These are phyloP conservation scores for Micromesistius poutassou DNA, from an alignment of 2,797 vertebrate species.

Conservation along the genomic window DNA sequence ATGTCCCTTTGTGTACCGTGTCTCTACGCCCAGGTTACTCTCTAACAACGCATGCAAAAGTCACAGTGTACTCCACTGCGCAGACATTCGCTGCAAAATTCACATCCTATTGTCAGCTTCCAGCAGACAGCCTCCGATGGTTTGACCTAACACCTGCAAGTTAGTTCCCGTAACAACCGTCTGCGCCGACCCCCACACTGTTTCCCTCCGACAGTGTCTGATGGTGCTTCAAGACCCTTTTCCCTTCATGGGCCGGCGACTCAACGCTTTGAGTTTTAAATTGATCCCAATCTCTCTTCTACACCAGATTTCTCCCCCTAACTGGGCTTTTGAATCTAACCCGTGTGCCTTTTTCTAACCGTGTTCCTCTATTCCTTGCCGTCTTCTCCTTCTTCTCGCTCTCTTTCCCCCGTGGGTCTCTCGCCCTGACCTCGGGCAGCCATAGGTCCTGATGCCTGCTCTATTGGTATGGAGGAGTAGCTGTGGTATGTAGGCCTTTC, in stretches of 20 bases:
- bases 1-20: not conserved
- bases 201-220: not conserved
- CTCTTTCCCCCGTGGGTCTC: slow-evolving; percentile 32
- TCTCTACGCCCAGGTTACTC: not conserved
- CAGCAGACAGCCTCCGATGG: not conserved
- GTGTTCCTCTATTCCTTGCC: slow-evolving; percentile 51
- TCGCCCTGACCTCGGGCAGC: slow-evolving; percentile 76
- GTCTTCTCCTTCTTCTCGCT: slow-evolving; percentile 36
- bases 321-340: slow-evolving; percentile 7
- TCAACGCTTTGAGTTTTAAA: not conserved
- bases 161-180: not conserved
- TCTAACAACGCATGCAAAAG: not conserved
- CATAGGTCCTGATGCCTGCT: slow-evolving; percentile 90
- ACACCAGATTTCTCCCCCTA: not conserved
- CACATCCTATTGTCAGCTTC: not conserved
- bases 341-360: slow-evolving; percentile 56
- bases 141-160: not conserved
- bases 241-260: not conserved
- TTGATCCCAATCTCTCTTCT: not conserved
- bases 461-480: slow-evolving; percentile 95
- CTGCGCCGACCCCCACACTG: not conserved
- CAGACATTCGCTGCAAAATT: not conserved
- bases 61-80: not conserved
- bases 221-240: not conserved
- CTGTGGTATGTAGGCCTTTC: slow-evolving; percentile 80